phyloP scores from a whole-genome alignment of 1,140 invertebrate genomes.

The Stegodyphus dumicola region DNA sequence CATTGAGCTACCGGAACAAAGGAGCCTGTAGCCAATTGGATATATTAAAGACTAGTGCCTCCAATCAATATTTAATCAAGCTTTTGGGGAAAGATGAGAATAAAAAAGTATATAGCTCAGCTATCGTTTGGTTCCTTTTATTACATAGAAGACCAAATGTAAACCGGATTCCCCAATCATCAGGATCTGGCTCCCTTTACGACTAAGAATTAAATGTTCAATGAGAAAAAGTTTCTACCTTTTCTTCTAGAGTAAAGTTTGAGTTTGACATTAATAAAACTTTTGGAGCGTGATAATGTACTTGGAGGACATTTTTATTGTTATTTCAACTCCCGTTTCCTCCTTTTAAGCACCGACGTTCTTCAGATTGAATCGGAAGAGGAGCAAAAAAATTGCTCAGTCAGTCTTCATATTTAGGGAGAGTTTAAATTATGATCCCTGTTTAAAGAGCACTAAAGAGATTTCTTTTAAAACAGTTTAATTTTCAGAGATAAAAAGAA shows the following conservation, averaged over 20 bases:
- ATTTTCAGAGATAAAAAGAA: too few species aligned
- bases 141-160: neutral
- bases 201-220: slow-evolving; percentile 40
- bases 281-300: slow-evolving; percentile 43
- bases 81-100: neutral
- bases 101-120: neutral
- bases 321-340: neutral
- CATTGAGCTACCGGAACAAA: too few species aligned
- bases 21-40: too few species aligned
- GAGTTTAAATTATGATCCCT: slow-evolving; percentile 27
- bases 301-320: neutral
- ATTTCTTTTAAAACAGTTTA: too few species aligned
- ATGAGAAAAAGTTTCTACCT: slow-evolving; percentile 13
- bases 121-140: slow-evolving; percentile 5
- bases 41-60: too few species aligned
- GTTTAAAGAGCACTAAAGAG: slow-evolving; percentile 16
- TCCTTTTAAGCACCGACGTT: neutral
- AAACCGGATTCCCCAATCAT: neutral
- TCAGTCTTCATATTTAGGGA: slow-evolving; percentile 2
- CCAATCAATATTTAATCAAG: slow-evolving; percentile 23
- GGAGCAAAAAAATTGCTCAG: neutral
- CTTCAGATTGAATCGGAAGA: neutral
- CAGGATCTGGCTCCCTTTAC: slow-evolving; percentile 4
- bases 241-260: slow-evolving; percentile 15
- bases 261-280: slow-evolving; percentile 52